Base-by-base conservation (phyloP, 2,797 vertebrate species). In the Pseudomugil tenellus region DNA sequence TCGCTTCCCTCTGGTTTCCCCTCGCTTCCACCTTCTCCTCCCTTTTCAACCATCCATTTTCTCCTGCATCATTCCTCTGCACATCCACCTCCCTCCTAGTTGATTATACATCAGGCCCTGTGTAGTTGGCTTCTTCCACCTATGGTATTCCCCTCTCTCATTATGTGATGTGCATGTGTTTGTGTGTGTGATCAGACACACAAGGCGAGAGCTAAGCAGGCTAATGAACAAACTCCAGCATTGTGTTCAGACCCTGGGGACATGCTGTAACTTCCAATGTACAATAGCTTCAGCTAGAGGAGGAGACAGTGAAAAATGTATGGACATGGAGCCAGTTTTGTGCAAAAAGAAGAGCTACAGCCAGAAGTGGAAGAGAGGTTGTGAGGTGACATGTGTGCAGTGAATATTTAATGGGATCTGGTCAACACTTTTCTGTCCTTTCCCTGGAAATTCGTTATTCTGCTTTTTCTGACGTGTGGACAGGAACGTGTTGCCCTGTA, bases 201-300 rank as follows among this genome's bases (percentile, higher is more conserved):
- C 75, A 84, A 84, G 85, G 83, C 86, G 81, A 68, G 72, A 71
- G 67, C 84, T 85, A 84, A 90, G 90, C 86, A 87, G 79, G 77
- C 88, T 92, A 91, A 92, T 91, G 90, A 92, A 90, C 90, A 91
- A 88, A 90, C 90, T 88, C 74, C 62, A 3, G 84, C 80, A 86
- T 91, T 90, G 89, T 88, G 73, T 77, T 86, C 63, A 12, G 70
- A 77, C 86, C 81, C 84, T 1, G 11, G 86, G 87, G 88, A 90
- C 32, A 37, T 3, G 51, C 84, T 79, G 81, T 73, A 85, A 89
- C 86, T 85, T 86, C 87, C 83, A 83, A 87, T 88, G 86, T 85
- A 83, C 81, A 81, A 76, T 80, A 80, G 81, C 86, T 84, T 70
- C 72, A 80, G 81, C 75, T 77, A 70, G 63, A 76, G 63, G 66